Evolutionary conservation across 2,797 vertebrate genomes (phyloP).

Genomic region (Labeo calbasu): DNA sequence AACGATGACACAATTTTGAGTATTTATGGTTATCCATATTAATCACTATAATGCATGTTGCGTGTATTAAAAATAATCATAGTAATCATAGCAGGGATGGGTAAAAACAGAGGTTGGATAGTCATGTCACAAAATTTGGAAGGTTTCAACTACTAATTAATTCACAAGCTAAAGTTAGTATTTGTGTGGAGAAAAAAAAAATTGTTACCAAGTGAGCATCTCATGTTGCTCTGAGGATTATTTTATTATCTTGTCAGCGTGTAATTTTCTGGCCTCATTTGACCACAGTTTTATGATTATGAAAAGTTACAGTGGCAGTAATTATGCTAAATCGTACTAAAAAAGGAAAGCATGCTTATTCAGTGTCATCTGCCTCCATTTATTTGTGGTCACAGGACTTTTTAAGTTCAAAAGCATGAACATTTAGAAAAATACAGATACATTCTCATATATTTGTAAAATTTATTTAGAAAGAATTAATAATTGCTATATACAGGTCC

Average conservation of each 20-base stretch:
- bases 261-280: neutral
- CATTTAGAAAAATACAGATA: neutral
- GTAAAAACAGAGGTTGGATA: too few species aligned
- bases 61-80: too few species aligned
- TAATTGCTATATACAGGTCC: neutral
- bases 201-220: too few species aligned
- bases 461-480: neutral
- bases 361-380: neutral
- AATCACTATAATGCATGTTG: neutral
- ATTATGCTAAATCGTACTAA: too few species aligned
- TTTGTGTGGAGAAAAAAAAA: too few species aligned
- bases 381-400: too few species aligned
- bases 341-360: neutral
- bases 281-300: too few species aligned
- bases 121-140: neutral
- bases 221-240: too few species aligned
- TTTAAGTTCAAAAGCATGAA: neutral
- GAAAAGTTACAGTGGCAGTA: too few species aligned
- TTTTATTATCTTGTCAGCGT: too few species aligned
- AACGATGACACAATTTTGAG: too few species aligned
- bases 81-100: neutral
- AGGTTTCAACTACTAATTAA: neutral
- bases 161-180: too few species aligned
- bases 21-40: neutral
- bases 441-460: neutral